A percentile compares a stretch with the other conserved stretches of the same genome.
Evolutionary conservation across 23 tunicate genomes (phyloP).

Genomic region (Halocynthia aurantium): DNA sequence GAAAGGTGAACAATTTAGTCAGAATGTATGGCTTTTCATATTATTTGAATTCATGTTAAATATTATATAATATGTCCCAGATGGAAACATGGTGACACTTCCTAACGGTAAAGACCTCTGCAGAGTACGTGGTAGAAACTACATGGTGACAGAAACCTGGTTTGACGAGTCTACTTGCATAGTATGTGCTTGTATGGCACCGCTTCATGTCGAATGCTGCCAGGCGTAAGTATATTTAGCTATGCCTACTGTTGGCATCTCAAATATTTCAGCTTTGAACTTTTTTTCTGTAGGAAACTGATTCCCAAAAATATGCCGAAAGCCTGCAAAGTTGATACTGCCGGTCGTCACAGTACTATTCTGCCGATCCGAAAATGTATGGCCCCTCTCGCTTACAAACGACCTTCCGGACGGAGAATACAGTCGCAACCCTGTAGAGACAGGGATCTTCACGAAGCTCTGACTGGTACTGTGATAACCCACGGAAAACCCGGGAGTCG

Average conservation of each 20-base stretch:
- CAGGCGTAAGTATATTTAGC: constrained; percentile 9
- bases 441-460: background rate
- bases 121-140: background rate
- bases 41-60: background rate
- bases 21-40: too few relatives aligned
- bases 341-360: background rate
- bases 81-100: background rate
- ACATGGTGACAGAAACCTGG: background rate
- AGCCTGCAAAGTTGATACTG: background rate
- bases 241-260: background rate
- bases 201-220: background rate
- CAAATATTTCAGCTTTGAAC: background rate
- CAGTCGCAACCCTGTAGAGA: background rate
- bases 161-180: background rate
- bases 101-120: background rate
- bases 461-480: background rate
- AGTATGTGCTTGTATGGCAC: constrained; percentile 7
- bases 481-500: background rate
- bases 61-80: background rate
- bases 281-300: background rate
- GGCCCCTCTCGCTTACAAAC: background rate
- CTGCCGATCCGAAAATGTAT: background rate
- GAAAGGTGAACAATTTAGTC: too few relatives aligned
- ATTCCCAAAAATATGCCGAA: background rate
- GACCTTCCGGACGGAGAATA: background rate